These are phyloP conservation scores for Vireo altiloquus DNA, from an alignment of 2,113 vertebrate genomes.

Conservation along the genomic window DNA sequence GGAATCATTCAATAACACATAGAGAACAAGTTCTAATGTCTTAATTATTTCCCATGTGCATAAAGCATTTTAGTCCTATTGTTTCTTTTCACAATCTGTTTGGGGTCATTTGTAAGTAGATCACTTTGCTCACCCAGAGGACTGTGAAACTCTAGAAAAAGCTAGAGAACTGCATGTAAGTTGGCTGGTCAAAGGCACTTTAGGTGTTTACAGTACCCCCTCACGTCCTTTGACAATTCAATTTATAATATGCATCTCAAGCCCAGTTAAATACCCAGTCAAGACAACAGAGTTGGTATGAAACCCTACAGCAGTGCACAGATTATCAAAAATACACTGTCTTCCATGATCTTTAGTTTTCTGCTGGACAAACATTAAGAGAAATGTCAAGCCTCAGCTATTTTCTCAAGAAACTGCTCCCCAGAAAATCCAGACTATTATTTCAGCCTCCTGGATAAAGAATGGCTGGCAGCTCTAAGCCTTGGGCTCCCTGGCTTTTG, in stretches of 20 bases:
- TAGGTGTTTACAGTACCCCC: neutral
- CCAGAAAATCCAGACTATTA: neutral
- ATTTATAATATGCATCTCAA: neutral
- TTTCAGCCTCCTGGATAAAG: neutral
- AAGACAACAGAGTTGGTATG: neutral
- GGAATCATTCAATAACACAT: neutral
- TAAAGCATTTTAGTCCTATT: neutral
- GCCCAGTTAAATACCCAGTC: neutral
- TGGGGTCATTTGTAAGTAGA: neutral
- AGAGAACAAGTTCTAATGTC: neutral
- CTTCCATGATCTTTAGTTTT: neutral
- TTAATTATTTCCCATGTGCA: slow-evolving; percentile 10
- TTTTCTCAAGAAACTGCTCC: neutral
- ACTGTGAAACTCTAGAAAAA: neutral
- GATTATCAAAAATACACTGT: neutral
- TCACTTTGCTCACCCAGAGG: neutral
- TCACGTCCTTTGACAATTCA: neutral
- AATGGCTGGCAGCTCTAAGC: neutral
- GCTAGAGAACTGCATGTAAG: neutral
- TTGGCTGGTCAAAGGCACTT: neutral
- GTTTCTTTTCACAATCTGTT: slow-evolving; percentile 3
- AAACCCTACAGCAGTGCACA: neutral
- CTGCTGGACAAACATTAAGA: neutral
- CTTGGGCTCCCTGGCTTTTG: neutral
- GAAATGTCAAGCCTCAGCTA: neutral